Evolutionary conservation across 2,888 invertebrate genomes (phyloP).

Genomic region (Eupithecia dodoneata): DNA sequence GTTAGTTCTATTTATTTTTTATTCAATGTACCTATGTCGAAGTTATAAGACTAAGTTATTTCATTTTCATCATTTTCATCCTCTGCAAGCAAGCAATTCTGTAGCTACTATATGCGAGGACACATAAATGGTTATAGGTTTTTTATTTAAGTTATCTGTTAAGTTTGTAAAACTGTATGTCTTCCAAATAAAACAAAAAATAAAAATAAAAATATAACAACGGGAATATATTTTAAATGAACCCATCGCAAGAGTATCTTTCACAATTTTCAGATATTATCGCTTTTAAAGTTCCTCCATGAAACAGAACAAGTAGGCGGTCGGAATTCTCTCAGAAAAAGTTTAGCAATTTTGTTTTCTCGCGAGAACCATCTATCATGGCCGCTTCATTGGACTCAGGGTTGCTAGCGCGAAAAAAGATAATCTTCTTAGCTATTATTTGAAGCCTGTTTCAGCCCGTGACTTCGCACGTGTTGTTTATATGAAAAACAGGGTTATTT

Average conservation of each 20-base stretch:
- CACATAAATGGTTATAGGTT: too few relatives aligned
- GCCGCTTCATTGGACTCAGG: slow-evolving; percentile 35
- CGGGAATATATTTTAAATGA: neutral
- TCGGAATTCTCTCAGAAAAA: slow-evolving; percentile 25
- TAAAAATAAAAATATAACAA: too few relatives aligned
- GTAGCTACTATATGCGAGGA: too few relatives aligned
- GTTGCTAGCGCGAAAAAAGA: slow-evolving; percentile 5
- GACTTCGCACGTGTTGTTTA: neutral
- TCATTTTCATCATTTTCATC: too few relatives aligned
- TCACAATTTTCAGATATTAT: neutral
- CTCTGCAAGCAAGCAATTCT: too few relatives aligned
- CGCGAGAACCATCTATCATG: slow-evolving; percentile 49
- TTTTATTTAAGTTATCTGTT: too few relatives aligned
- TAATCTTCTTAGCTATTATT: neutral
- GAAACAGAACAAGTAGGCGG: neutral
- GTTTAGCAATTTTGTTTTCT: slow-evolving; percentile 47
- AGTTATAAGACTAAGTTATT: too few relatives aligned
- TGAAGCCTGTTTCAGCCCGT: neutral
- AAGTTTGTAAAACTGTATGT: too few relatives aligned
- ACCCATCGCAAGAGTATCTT: neutral
- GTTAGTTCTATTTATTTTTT: too few relatives aligned
- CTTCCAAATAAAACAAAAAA: too few relatives aligned
- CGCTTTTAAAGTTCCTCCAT: neutral
- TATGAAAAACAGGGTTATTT: neutral
- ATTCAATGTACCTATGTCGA: too few relatives aligned